phyloP scores from a whole-genome alignment of 2,797 vertebrate genomes.

The Epinephelus coioides region DNA sequence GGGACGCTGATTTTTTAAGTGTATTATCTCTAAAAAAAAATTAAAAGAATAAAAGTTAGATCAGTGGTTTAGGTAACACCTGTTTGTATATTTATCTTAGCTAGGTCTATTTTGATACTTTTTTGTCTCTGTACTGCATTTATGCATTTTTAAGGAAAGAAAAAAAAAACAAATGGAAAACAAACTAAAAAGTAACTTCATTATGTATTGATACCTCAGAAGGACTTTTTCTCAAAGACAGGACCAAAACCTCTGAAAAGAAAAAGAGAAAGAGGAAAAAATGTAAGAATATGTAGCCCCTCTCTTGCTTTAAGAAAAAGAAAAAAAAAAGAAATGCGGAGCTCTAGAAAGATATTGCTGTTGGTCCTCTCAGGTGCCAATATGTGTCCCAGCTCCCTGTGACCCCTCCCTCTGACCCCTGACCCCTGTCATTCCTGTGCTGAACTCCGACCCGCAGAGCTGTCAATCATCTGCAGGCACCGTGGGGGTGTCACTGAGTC shows the following conservation, averaged over 20 bases:
- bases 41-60: constrained; percentile 86
- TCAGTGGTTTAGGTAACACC: constrained; percentile 91
- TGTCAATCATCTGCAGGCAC: constrained; percentile 80
- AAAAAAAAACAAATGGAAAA: constrained; percentile 83
- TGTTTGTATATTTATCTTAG: constrained; percentile 95
- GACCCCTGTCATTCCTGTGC: constrained; percentile 83
- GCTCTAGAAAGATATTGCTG: constrained; percentile 81
- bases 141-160: constrained; percentile 91
- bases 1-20: constrained; percentile 88
- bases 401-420: constrained; percentile 76
- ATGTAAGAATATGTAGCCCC: constrained; percentile 87
- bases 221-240: constrained; percentile 89
- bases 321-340: constrained; percentile 64
- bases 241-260: constrained; percentile 89
- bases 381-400: constrained; percentile 85
- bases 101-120: constrained; percentile 93
- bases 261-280: constrained; percentile 79
- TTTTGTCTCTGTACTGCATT: constrained; percentile 92
- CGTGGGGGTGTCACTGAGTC: constrained; percentile 61
- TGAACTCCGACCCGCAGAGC: constrained; percentile 82
- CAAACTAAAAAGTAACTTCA: constrained; percentile 86
- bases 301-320: constrained; percentile 83
- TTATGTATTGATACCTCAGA: constrained; percentile 91
- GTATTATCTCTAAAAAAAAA: constrained; percentile 87
- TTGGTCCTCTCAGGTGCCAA: constrained; percentile 87